Base-by-base conservation (phyloP, 1,140 invertebrate genomes). In the Drosophila navojoa region DNA sequence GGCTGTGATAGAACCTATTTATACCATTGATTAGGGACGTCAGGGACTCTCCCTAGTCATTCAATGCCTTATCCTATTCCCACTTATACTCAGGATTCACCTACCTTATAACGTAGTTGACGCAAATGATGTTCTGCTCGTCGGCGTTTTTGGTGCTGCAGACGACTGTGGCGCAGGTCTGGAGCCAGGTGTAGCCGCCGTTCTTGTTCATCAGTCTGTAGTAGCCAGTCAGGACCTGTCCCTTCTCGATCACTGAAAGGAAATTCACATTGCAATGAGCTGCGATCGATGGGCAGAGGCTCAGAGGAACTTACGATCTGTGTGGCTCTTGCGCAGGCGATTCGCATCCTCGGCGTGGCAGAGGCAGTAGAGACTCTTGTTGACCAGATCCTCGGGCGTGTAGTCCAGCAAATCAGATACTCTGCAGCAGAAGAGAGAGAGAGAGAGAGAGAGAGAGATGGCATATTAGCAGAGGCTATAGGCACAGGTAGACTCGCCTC, bases 321-420 rank as follows among this genome's bases (percentile, higher is more conserved):
- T 94, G 92, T 99, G 98, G 89, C 96, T 96, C 94, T 98, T 98
- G 79, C 97, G 95, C 79, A 99, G 94, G 92, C 97, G 97, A 92
- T 97, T 95, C 13, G 98, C 96, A 92, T 99, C 98, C 93, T 98
- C 98, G 22, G 97, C 98, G 92, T 99, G 98, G 92, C 98, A 98
- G 60, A 99, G 93, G 19, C 97, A 95, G 92, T 99, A 99, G 57
- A 99, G 93, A 92, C 97, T 98, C 92, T 96, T 97, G 64, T 98
- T 98, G 52, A 96, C 98, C 63, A 99, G 93, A 93, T 99, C 98
- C 77, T 99, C 98, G 4, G 97, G 95, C 0, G 96, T 95, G 91
- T 99, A 98, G 89, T 99, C 98, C 77, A 99, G 93, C 67, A 99
- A 93, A 77, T 99, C 98, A 11, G 97, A 96, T 15, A 99, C 97